phyloP scores from a whole-genome alignment of 2,113 vertebrate species.

The Astur gentilis region DNA sequence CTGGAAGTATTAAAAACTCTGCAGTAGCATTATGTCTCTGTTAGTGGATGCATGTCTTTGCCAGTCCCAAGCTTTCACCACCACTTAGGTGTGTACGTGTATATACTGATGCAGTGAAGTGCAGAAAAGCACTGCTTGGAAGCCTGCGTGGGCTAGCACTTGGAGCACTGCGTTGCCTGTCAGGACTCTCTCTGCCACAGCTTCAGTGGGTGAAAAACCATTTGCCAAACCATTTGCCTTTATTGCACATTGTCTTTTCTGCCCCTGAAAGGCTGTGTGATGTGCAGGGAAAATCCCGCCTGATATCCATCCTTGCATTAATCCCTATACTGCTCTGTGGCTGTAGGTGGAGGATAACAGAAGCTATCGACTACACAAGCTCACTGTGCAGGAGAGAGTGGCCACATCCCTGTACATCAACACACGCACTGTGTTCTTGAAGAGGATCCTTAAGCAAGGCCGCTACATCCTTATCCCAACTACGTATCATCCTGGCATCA shows the following conservation, averaged over 20 bases:
- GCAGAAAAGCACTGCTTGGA: background rate
- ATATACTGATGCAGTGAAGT: background rate
- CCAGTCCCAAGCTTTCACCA: background rate
- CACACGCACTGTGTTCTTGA: slow-evolving; percentile 84
- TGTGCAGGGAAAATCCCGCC: background rate
- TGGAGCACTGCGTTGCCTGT: background rate
- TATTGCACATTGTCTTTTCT: fast-evolving
- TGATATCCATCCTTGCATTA: background rate
- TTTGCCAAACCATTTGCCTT: background rate
- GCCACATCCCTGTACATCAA: slow-evolving; percentile 83
- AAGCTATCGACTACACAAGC: slow-evolving; percentile 84
- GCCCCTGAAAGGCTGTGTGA: background rate
- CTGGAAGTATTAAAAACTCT: background rate
- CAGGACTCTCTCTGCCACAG: background rate
- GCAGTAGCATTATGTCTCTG: background rate
- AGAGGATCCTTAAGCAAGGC: slow-evolving; percentile 75
- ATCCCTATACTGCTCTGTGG: background rate
- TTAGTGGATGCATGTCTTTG: background rate
- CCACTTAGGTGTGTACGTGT: background rate
- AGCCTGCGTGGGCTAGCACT: background rate
- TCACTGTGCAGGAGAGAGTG: slow-evolving; percentile 80
- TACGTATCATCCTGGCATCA: slow-evolving; percentile 75
- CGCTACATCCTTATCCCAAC: slow-evolving; percentile 88
- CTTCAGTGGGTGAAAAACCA: background rate
- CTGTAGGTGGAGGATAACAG: slow-evolving; percentile 90